Evolutionary conservation across 2,797 vertebrate species (phyloP), one percentile per base, ranked within the genome.

Genomic region (Merluccius polli): DNA sequence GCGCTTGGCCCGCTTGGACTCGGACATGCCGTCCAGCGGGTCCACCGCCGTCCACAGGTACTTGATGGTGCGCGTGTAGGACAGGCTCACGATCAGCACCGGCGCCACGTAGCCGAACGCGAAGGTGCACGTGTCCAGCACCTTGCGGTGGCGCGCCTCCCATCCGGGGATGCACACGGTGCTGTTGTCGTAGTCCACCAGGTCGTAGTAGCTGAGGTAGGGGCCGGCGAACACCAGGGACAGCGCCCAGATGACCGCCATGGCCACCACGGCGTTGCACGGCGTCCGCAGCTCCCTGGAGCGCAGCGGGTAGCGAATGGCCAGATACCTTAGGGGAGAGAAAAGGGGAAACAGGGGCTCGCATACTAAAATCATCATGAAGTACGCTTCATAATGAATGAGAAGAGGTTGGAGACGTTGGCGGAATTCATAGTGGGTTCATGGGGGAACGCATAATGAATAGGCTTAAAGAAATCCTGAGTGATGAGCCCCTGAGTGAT

Each of bases 21-120:
- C 95, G 0, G 94, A 95, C 94, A 95, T 92, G 82, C 95, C 95
- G 1, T 96, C 94, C 76, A 96, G 76, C 0, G 95, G 95, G 81
- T 95, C 94, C 6, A 96, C 95, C 0, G 95, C 94, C 0, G 95
- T 96, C 96, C 95, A 96, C 32, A 97, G 92, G 86, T 94, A 96
- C 84, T 96, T 97, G 87, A 97, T 95, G 73, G 95, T 96, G 59
- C 95, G 90, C 4, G 95, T 95, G 89, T 96, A 97, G 0, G 95
- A 96, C 32, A 97, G 91, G 73, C 95, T 95, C 29, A 96, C 95
- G 0, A 96, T 93, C 24, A 96, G 90, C 24, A 96, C 96, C 0
- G 95, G 95, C 71, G 96, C 92, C 48, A 96, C 91, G 6, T 95
- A 96, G 76, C 95, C 93, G 0, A 96, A 94, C 73, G 95, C 85